phyloP scores from a whole-genome alignment of 2,888 invertebrate species.

The Pachymerium ferrugineum region DNA sequence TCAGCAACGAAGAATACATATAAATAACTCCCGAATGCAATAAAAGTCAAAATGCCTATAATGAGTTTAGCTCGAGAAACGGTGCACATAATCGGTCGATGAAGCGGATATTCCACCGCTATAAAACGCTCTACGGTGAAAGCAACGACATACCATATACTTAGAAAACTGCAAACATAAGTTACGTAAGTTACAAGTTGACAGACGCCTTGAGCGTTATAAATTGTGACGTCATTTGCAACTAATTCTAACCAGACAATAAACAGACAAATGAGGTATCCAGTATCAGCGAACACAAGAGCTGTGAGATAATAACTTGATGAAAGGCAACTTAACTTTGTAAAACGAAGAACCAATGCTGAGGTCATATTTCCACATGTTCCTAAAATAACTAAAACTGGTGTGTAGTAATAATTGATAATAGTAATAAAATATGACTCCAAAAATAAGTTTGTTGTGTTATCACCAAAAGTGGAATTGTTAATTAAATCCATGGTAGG shows the following conservation, averaged over 20 bases:
- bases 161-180: slow-evolving; percentile 26
- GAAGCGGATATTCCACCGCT: slow-evolving; percentile 48
- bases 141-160: slow-evolving; percentile 31
- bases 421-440: no score
- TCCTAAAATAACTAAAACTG: no score
- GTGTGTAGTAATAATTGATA: no score
- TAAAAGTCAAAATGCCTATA: slow-evolving; percentile 46
- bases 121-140: slow-evolving; percentile 32
- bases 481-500: no score
- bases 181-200: not conserved
- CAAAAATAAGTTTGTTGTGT: no score
- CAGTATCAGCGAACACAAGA: not conserved
- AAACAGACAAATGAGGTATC: not conserved
- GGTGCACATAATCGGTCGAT: slow-evolving; percentile 65
- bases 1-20: no score
- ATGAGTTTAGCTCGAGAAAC: slow-evolving; percentile 63
- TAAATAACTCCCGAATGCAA: no score
- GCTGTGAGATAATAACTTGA: no score
- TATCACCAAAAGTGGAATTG: no score
- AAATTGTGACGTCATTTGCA: slow-evolving; percentile 6
- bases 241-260: not conserved
- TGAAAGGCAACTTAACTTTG: no score
- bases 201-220: slow-evolving; percentile 25
- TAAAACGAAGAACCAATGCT: no score
- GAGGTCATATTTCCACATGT: no score